Evolutionary conservation across 2,888 invertebrate genomes (phyloP), one percentile per base, ranked within the genome.

Genomic region (Leucozona laternaria): DNA sequence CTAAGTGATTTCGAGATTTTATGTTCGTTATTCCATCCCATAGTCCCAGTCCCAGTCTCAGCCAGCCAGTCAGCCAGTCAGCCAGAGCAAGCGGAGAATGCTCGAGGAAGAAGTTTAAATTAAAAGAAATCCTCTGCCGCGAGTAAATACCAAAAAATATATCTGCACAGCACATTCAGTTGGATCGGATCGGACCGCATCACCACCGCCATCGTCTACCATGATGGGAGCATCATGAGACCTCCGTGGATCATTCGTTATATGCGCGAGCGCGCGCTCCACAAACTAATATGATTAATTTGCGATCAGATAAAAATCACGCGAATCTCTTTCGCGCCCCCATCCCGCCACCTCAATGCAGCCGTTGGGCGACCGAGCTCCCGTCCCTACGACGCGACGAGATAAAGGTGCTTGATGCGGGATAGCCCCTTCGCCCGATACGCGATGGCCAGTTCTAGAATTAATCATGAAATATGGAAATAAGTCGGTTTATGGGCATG

Each of bases 261-360:
- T 82, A 77, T 78, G 86, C 82, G 86, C 81, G 64, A 84, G 78
- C 82, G 82, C 82, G 82, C 86, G 82, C 78, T 86, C 86, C 75
- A 86, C 86, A 79, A 86, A 82, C 86, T 86, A 86, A 86, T 86
- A 86, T 86, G 86, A 86, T 86, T 86, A 86, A 86, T 86, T 86
- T 86, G 86, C 82, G 86, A 86, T 86, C 86, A 86, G 86, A 86
- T 86, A 86, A 86, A 86, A 82, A 86, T 86, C 86, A 86, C 86
- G 86, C 86, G 86, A 86, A 86, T 86, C 82, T 81, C 71, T 62
- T 83, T 73, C 53, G 66, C 53, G 58, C 72, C 13, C 55, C 20
- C 62, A 22, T 62, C 53, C 22, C 37, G 5, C 78, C 17, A 25
- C 53, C 53, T 28, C 25, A 8, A 25, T n/a, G 8, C 28, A 15